Evolutionary conservation across 2,113 vertebrate species (phyloP), one percentile per base, ranked within the genome.

Genomic region (Anarhynchus alexandrinus): DNA sequence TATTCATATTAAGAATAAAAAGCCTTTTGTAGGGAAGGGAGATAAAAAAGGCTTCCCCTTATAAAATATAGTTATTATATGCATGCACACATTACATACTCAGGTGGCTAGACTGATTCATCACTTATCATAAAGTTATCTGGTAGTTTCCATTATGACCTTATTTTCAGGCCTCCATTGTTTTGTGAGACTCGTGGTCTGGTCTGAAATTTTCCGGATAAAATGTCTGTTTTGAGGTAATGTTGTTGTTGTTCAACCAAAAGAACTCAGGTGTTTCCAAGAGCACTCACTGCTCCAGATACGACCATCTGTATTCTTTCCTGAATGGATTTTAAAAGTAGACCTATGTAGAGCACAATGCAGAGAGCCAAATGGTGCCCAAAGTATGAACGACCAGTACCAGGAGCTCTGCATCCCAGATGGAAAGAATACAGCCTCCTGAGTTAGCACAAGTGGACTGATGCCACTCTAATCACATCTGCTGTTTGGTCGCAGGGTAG

Each of bases 391-490:
- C 18, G n/a, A 58, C 27, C 9, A 3, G 43, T 15, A 19, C 21
- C 34, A 71, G 67, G 12, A 86, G 21, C 30, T 86, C 55, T 93
- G 42, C 58, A 22, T n/a, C 42, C 58, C n/a, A 34, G n/a, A 27
- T 32, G 45, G 51, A 57, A 71, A 47, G 57, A 72, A 36, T 12
- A 11, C n/a, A 67, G 8, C 25, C 23, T 64, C 52, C 36, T 34
- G 38, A 58, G 42, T 12, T 59, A 55, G 49, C 43, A 26, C 0
- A 1, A 29, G 19, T 15, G 42, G 71, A 15, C n/a, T 0, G 0
- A n/a, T 30, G 32, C 10, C 0, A 0, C 43, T 43, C 30, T 1
- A 5, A 12, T 3, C 12, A 7, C 5, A 11, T 15, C 4, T 6
- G 34, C 30, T 43, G 17, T 82, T 69, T 67, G 72, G 45, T 49